Evolutionary conservation across 2,888 invertebrate genomes (phyloP), one percentile per base, ranked within the genome.

Genomic region (Octonoba sinensis): DNA sequence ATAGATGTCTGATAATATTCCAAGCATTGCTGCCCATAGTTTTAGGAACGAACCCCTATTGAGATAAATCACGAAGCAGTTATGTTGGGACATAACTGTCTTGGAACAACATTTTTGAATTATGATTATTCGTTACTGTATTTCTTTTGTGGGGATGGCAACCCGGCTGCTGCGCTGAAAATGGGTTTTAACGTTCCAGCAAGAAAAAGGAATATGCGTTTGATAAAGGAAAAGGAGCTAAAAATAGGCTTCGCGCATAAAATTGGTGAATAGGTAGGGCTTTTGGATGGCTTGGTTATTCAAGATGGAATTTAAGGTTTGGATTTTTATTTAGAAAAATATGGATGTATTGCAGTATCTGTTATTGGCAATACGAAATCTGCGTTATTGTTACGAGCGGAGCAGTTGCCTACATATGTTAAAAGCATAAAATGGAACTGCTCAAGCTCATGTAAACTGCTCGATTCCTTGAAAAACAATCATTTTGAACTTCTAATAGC

Each of bases 81-180:
- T 75, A 69, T 54, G 66, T 60, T 20, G 15, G 16, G 36, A 62
- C 51, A 70, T 56, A 64, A 69, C 76, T 64, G 62, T 70, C 75
- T 51, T 60, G 47, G 70, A 54, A 70, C 69, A 56, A 64, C 76
- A 70, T 77, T 70, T 70, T 77, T 77, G 76, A 77, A 60, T 77
- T 77, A 77, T 75, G 62, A 70, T 77, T 77, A 74, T 74, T 62
- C 44, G 69, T 22, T 64, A 49, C 76, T 77, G 76, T 77, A 77
- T 77, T 77, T 77, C 76, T 77, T 70, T 77, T 69, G 76, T 70
- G 62, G 47, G 22, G 24, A 27, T 36, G 54, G 69, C 36, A 36
- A 47, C 59, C 59, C 22, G 27, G 49, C 67, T 20, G 18, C 15
- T 36, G 36, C 59, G 76, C 56, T 77, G 76, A 77, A 77, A 77